Percentiles rank a stretch among this genome's conserved stretches.
phyloP scores from a whole-genome alignment of 2,797 vertebrate species.

The Coreius guichenoti region DNA sequence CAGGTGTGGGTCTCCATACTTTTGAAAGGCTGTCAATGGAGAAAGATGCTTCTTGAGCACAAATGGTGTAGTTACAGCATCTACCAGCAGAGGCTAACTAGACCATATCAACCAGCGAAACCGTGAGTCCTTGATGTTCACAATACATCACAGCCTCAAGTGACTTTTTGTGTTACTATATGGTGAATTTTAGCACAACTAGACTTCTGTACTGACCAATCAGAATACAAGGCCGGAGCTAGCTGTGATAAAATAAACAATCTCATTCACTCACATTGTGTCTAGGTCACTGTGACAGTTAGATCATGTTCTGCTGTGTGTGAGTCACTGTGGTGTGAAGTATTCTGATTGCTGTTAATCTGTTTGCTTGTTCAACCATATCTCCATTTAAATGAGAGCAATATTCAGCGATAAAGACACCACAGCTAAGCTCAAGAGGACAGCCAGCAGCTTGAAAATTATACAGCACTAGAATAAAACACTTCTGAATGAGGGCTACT shows the following conservation, averaged over 20 bases:
- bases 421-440: conserved; percentile 37
- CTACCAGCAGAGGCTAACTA: conserved; percentile 24
- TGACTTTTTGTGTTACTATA: neutral
- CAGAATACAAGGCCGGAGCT: neutral
- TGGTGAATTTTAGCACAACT: neutral
- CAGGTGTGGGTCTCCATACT: neutral
- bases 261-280: conserved; percentile 28
- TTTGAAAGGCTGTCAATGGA: neutral
- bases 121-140: neutral
- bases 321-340: conserved; percentile 28
- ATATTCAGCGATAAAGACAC: conserved; percentile 40
- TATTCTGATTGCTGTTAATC: conserved; percentile 40
- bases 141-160: neutral
- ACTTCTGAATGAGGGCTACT: conserved; percentile 2
- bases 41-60: neutral
- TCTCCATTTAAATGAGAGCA: conserved; percentile 38
- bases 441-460: conserved; percentile 45
- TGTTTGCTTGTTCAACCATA: conserved; percentile 38
- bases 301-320: conserved; percentile 27
- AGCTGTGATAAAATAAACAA: conserved; percentile 13
- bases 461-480: conserved; percentile 22
- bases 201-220: neutral
- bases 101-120: conserved; percentile 19
- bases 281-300: conserved; percentile 30
- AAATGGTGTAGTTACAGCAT: conserved; percentile 1